These are phyloP conservation scores for Drosophila littoralis DNA, from an alignment of 1,140 invertebrate species.

Conservation along the genomic window DNA sequence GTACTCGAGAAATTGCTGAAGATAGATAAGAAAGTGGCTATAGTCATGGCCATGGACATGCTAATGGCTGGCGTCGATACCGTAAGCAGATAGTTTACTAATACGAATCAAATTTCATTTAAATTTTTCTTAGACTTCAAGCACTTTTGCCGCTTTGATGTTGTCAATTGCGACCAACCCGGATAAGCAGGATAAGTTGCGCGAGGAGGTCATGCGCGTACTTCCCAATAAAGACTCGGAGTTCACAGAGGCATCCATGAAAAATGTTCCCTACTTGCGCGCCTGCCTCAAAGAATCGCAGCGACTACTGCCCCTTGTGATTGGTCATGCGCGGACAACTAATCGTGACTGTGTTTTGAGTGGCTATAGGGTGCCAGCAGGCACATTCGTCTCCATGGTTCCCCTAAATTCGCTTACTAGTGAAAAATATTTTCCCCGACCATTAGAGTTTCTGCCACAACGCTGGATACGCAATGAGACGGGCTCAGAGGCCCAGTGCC, in stretches of 20 bases:
- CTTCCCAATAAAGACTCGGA: conserved; percentile 84
- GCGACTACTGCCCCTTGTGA: conserved; percentile 85
- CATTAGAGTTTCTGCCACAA: conserved; percentile 86
- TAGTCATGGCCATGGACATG: conserved; percentile 82
- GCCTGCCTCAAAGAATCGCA: conserved; percentile 88
- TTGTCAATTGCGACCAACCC: conserved; percentile 87
- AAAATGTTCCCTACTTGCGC: conserved; percentile 87
- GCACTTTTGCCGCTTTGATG: conserved; percentile 44
- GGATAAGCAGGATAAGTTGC: conserved; percentile 88
- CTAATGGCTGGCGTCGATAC: conserved; percentile 77
- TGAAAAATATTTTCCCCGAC: conserved; percentile 85
- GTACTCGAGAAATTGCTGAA: conserved; percentile 81
- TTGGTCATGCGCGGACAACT: conserved; percentile 85
- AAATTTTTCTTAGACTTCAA: conserved; percentile 50
- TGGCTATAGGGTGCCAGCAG: conserved; percentile 87
- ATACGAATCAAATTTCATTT: background rate
- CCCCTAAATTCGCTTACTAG: conserved; percentile 80
- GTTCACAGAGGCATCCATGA: conserved; percentile 86
- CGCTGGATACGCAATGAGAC: conserved; percentile 85
- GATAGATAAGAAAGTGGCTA: conserved; percentile 84
- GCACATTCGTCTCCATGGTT: conserved; percentile 85
- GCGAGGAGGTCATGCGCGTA: conserved; percentile 86
- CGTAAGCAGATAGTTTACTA: conserved; percentile 32
- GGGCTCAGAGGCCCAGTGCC: conserved; percentile 31
- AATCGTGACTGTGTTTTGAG: conserved; percentile 86